Base-by-base conservation (phyloP, 2,888 invertebrate species). In the Nomada lathburiana region DNA sequence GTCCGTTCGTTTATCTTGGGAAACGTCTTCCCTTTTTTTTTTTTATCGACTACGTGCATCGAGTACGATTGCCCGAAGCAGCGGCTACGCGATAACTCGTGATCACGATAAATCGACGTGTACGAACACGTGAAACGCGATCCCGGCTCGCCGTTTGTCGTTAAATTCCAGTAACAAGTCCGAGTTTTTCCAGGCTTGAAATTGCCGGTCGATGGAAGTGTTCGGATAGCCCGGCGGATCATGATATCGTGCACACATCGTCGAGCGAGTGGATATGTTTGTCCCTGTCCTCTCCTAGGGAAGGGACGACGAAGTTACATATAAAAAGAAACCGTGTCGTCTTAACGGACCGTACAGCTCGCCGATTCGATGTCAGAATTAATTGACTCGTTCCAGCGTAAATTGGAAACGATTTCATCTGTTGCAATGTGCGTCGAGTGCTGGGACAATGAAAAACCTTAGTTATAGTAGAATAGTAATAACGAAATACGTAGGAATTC, bases 51-150 rank as follows among this genome's bases (percentile, higher is more conserved):
- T 57, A 64, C 72, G 63, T 47, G 68, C 57, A 68, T 77, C 52
- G 68, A 50, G 42, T 55, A 52, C 44, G 50, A 68, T 68, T 63
- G 29, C 18, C 23, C 9, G 26, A 5, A 62, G 68, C 57, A 36
- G 73, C 53, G 44, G 64, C 53, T 29, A 29, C 59, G 59, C 18
- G 53, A 55, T 80, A 63, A 72, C 67, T 77, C 62, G 68, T 42
- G 67, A 80, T 80, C 63, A 18, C 55, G 68, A 77, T 77, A 72
- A 77, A 80, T 77, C 68, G 67, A 50, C 57, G 26, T 16, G 26
- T 26, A 59, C 67, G 70, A 68, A 68, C 70, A 59, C 57, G 68
- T 57, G 44, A 13, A 26, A 52, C 68, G 68, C 42, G 57, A 72
- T 63, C 64, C 47, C 7, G 16, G 60, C 29, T 73, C 65, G n/a